phyloP scores from a whole-genome alignment of 1,140 invertebrate species.

The Agrypnia vestita region DNA sequence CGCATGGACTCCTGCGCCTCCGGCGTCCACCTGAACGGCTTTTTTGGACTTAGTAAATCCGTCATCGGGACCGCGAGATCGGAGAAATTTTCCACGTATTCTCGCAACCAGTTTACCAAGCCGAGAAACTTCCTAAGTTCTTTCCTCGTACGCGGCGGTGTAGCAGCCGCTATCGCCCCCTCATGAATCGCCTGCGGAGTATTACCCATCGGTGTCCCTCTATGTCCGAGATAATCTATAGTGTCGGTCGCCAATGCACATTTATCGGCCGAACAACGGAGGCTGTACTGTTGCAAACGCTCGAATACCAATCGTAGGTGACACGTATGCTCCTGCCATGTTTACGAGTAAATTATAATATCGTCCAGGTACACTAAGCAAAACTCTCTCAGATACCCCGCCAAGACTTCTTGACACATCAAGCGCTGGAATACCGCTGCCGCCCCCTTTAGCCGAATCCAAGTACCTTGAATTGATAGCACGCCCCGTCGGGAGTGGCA shows the following conservation, averaged over 20 bases:
- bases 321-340: neutral
- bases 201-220: neutral
- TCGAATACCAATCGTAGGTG: conserved; percentile 12
- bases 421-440: conserved; percentile 10
- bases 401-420: conserved; percentile 22
- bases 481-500: conserved; percentile 8
- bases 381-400: conserved; percentile 4
- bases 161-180: neutral
- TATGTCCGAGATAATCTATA: neutral
- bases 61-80: too few species aligned
- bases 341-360: neutral
- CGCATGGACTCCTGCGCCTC: too few species aligned
- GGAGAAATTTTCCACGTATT: neutral
- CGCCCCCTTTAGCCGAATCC: conserved; percentile 21
- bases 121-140: neutral
- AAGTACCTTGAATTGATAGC: conserved; percentile 17
- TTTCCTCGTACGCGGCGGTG: too few species aligned
- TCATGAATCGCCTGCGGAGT: neutral
- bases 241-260: neutral
- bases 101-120: neutral
- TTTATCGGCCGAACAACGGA: neutral
- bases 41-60: too few species aligned
- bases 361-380: conserved; percentile 12
- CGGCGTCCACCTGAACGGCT: too few species aligned
- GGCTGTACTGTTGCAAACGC: neutral